phyloP scores from a whole-genome alignment of 2,888 invertebrate species.

The Leptopilina drosophilae region DNA sequence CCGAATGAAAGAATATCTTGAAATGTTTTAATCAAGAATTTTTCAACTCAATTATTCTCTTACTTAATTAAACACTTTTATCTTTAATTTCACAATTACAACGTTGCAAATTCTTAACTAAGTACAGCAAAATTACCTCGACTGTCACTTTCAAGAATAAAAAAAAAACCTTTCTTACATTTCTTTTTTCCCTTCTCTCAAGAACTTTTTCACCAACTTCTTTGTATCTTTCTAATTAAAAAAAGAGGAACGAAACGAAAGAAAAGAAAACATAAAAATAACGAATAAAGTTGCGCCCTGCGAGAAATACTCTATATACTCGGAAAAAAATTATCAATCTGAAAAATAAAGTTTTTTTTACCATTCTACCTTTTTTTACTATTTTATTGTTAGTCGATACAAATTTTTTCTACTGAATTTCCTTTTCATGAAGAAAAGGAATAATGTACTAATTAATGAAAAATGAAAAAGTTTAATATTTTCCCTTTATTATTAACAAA shows the following conservation, averaged over 20 bases:
- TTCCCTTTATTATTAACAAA: no score
- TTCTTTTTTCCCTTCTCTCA: background rate
- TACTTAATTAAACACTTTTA: slow-evolving; percentile 22
- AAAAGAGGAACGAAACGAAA: background rate
- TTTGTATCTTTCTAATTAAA: slow-evolving; percentile 18
- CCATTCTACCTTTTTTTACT: no score
- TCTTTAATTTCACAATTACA: background rate
- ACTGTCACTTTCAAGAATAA: background rate
- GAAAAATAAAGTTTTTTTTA: no score
- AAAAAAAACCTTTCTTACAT: background rate
- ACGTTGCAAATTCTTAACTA: slow-evolving; percentile 1
- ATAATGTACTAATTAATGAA: no score
- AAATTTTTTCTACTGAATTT: no score
- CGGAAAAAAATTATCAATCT: no score
- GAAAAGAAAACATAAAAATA: no score
- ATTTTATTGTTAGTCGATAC: no score
- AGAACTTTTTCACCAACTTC: slow-evolving; percentile 5
- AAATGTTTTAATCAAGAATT: slow-evolving; percentile 12
- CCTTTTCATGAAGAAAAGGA: no score
- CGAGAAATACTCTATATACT: no score
- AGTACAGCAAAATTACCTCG: slow-evolving; percentile 6
- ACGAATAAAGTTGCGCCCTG: no score
- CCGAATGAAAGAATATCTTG: background rate
- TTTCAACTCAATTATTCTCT: slow-evolving; percentile 11
- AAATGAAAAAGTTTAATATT: no score